Evolutionary conservation across 2,888 invertebrate genomes (phyloP).

Genomic region (Melinaea marsaeus): DNA sequence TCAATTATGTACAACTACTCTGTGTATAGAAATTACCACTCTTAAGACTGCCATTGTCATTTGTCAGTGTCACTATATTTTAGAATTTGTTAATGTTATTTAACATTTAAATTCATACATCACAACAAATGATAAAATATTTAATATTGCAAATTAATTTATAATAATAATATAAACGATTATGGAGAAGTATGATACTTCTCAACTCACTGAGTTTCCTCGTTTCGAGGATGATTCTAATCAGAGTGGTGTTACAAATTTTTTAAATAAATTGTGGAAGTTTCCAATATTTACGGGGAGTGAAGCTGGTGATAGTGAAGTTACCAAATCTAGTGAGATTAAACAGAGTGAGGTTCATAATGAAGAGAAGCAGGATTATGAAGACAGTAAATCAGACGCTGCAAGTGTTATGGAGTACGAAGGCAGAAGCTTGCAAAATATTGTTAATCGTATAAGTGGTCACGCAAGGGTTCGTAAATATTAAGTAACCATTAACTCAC

Average conservation of each 20-base stretch:
- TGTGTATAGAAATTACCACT: no score
- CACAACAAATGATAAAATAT: slow-evolving; percentile 1
- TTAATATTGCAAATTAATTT: slow-evolving; percentile 7
- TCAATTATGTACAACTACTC: no score
- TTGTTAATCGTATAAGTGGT: slow-evolving; percentile 91
- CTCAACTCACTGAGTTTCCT: slow-evolving; percentile 71
- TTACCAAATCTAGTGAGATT: slow-evolving; percentile 44
- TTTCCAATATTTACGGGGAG: slow-evolving; percentile 78
- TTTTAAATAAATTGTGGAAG: slow-evolving; percentile 86
- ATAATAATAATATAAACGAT: not conserved
- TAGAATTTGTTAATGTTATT: no score
- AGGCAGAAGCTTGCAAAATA: slow-evolving; percentile 90
- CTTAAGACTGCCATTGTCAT: no score
- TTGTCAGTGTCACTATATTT: no score
- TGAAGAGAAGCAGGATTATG: slow-evolving; percentile 47
- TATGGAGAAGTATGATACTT: slow-evolving; percentile 71
- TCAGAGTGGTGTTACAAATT: slow-evolving; percentile 84
- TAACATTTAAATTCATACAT: not conserved
- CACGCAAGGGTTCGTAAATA: slow-evolving; percentile 83
- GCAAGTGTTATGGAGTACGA: slow-evolving; percentile 78
- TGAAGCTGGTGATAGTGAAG: slow-evolving; percentile 48
- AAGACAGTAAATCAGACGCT: slow-evolving; percentile 54
- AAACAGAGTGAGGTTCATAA: slow-evolving; percentile 35
- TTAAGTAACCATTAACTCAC: not conserved
- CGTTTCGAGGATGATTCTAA: slow-evolving; percentile 85